A percentile compares a stretch with the other conserved stretches of the same genome.
phyloP scores from a whole-genome alignment of 2,113 vertebrate genomes.

The Rissa tridactyla region DNA sequence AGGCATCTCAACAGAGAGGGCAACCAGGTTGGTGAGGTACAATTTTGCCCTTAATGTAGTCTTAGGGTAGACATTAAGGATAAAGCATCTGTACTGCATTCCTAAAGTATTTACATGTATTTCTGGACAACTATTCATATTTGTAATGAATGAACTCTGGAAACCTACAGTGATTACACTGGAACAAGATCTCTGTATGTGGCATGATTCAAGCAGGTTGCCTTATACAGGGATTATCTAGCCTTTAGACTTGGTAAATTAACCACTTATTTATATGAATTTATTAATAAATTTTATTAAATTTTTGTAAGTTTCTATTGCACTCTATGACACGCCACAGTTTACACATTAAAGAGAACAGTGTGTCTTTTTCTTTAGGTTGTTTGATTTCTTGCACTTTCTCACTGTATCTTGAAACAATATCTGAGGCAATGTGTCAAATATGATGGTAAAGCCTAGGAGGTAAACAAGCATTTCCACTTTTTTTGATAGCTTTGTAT shows the following conservation, averaged over 20 bases:
- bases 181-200: not conserved
- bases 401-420: not conserved
- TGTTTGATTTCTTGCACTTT: not conserved
- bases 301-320: not conserved
- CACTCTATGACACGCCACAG: not conserved
- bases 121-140: not conserved
- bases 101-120: not conserved
- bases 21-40: not conserved
- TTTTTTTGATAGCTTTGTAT: not conserved
- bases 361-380: not conserved
- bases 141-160: accelerated
- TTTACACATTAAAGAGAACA: not conserved
- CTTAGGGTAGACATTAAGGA: not conserved
- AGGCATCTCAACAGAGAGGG: not conserved
- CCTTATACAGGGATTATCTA: not conserved
- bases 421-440: not conserved
- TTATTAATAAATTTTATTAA: not conserved
- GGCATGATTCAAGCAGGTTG: not conserved
- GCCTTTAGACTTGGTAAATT: not conserved
- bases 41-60: not conserved
- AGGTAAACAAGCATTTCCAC: not conserved
- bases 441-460: not conserved
- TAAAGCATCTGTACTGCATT: not conserved
- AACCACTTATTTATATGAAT: not conserved
- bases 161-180: not conserved